These are phyloP conservation scores for Apolygus lucorum DNA, from an alignment of 1,140 invertebrate species.

Conservation along the genomic window DNA sequence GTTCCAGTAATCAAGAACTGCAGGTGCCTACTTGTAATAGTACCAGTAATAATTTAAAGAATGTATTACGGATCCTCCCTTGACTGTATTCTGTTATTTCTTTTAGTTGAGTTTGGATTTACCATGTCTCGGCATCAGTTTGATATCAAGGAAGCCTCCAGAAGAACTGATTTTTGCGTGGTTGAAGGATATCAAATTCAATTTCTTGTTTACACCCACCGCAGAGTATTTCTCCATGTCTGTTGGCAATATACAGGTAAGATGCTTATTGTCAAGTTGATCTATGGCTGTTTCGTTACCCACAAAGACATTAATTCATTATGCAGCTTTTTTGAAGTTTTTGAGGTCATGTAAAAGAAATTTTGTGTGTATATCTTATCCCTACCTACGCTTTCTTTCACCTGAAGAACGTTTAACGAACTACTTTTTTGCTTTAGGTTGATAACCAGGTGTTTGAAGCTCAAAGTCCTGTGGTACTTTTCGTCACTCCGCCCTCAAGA, in stretches of 20 bases:
- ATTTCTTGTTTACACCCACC: constrained; percentile 48
- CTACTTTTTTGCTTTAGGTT: constrained; percentile 34
- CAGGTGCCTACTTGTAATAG: too few relatives aligned
- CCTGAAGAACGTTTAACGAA: too few relatives aligned
- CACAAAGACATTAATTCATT: too few relatives aligned
- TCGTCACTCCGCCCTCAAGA: constrained; percentile 48
- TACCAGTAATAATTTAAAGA: neutral
- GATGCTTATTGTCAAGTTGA: too few relatives aligned
- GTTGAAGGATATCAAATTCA: constrained; percentile 61
- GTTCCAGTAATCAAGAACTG: neutral
- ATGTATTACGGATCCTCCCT: neutral
- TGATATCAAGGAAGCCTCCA: constrained; percentile 63
- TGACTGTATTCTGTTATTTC: neutral
- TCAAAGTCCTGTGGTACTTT: constrained; percentile 71
- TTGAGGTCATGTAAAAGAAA: too few relatives aligned
- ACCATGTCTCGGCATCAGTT: constrained; percentile 69
- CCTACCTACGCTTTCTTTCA: too few relatives aligned
- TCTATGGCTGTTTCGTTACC: too few relatives aligned
- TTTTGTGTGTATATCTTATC: too few relatives aligned
- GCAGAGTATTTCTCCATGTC: constrained; percentile 58
- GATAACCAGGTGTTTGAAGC: constrained; percentile 75
- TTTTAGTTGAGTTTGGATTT: constrained; percentile 54
- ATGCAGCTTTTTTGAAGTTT: neutral
- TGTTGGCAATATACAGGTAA: constrained; percentile 65
- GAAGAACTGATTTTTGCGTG: constrained; percentile 82